Percentiles rank a stretch among this genome's conserved stretches.
Evolutionary conservation across 2,113 vertebrate genomes (phyloP).

Genomic region (Rana temporaria): DNA sequence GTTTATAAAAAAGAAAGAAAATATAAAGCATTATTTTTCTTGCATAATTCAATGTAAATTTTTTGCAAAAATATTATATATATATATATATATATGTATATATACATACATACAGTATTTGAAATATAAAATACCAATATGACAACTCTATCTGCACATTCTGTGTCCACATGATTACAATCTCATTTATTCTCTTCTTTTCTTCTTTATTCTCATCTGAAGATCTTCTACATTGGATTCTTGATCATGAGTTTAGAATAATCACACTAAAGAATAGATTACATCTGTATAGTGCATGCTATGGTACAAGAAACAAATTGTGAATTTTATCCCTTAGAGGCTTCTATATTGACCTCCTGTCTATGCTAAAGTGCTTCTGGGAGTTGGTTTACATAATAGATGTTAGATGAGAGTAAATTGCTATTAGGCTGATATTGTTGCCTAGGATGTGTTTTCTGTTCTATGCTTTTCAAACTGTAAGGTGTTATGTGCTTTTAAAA

Average conservation of each 20-base stretch:
- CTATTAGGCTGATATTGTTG: constrained; percentile 27
- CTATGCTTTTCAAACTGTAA: neutral
- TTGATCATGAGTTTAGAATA: constrained; percentile 7
- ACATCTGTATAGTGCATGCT: constrained; percentile 29
- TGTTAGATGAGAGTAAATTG: constrained; percentile 28
- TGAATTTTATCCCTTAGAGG: constrained; percentile 15
- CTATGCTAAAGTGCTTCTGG: constrained; percentile 22
- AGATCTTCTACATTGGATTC: neutral
- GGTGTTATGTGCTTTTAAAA: constrained; percentile 1
- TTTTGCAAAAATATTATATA: neutral
- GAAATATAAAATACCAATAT: neutral
- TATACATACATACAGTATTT: neutral
- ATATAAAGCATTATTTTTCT: too few relatives aligned
- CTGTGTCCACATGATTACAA: neutral
- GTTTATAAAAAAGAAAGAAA: too few relatives aligned
- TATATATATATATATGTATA: neutral
- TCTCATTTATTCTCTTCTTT: neutral
- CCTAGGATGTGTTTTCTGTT: neutral
- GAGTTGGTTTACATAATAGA: constrained; percentile 34
- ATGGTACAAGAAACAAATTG: constrained; percentile 37
- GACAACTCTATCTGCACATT: neutral
- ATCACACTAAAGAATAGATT: constrained; percentile 22
- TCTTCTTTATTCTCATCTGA: neutral
- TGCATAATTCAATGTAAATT: too few relatives aligned
- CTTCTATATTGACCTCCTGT: constrained; percentile 31